Percentiles rank a stretch among this genome's conserved stretches.
These are phyloP conservation scores for Melanotaenia maccullochi DNA, from an alignment of 2,797 vertebrate species.

Conservation along the genomic window DNA sequence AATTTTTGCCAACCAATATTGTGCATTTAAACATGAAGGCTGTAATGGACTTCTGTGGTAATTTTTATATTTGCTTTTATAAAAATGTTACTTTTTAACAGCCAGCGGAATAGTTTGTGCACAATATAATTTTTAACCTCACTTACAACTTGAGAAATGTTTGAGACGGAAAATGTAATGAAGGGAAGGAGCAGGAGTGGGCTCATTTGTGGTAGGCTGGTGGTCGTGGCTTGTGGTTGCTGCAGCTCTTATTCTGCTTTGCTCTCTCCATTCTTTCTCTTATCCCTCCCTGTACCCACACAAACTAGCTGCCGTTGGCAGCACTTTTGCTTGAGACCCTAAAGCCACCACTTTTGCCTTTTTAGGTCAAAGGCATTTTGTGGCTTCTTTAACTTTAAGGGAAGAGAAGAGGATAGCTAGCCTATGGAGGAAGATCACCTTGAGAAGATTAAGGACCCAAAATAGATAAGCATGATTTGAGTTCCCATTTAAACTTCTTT, in stretches of 20 bases:
- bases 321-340: slow-evolving; percentile 63
- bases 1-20: slow-evolving; percentile 10
- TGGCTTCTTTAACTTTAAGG: slow-evolving; percentile 63
- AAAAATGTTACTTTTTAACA: slow-evolving; percentile 42
- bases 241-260: slow-evolving; percentile 58
- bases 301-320: slow-evolving; percentile 61
- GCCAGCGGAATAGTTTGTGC: slow-evolving; percentile 59
- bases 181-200: slow-evolving; percentile 65
- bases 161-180: slow-evolving; percentile 75
- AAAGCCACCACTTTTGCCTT: slow-evolving; percentile 65
- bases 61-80: slow-evolving; percentile 46
- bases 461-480: slow-evolving; percentile 56
- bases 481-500: slow-evolving; percentile 32
- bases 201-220: slow-evolving; percentile 70
- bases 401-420: slow-evolving; percentile 42
- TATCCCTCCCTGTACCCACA: slow-evolving; percentile 58
- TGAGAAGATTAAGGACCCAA: slow-evolving; percentile 57
- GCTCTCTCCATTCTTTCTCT: slow-evolving; percentile 66
- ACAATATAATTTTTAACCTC: slow-evolving; percentile 58
- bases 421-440: slow-evolving; percentile 32
- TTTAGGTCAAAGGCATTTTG: slow-evolving; percentile 67
- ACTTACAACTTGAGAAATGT: slow-evolving; percentile 67
- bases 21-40: slow-evolving; percentile 3
- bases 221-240: slow-evolving; percentile 70
- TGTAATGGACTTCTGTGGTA: slow-evolving; percentile 3